Percentiles rank a stretch among this genome's conserved stretches.
Evolutionary conservation across 2,888 invertebrate species (phyloP).

Genomic region (Digitonthophagus gazella): DNA sequence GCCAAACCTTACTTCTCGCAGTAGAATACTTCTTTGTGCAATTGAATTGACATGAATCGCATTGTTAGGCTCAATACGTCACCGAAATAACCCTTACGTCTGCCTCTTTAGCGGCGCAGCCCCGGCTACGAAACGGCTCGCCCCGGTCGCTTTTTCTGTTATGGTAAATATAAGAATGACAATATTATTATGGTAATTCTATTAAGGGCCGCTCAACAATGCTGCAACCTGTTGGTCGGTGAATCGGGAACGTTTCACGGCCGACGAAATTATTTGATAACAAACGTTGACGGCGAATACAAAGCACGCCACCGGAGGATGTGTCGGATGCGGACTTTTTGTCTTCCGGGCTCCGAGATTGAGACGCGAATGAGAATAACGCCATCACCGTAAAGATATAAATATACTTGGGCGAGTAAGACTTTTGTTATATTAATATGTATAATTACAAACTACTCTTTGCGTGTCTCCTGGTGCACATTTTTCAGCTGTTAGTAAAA

Average conservation of each 20-base stretch:
- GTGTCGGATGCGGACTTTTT: conserved; percentile 43
- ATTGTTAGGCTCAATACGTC: conserved; percentile 46
- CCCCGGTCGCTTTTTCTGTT: conserved; percentile 44
- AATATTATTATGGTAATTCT: conserved; percentile 54
- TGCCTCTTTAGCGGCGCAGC: conserved; percentile 37
- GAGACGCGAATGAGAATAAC: conserved; percentile 30
- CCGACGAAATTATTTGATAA: conserved; percentile 52
- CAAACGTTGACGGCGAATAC: conserved; percentile 47
- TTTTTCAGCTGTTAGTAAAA: no score
- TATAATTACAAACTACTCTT: conserved; percentile 41
- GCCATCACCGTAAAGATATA: conserved; percentile 29
- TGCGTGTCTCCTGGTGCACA: conserved; percentile 21
- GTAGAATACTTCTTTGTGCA: conserved; percentile 46
- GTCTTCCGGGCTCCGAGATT: conserved; percentile 40
- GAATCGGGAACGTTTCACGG: conserved; percentile 50
- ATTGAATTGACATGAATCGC: conserved; percentile 48
- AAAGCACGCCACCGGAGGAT: conserved; percentile 41
- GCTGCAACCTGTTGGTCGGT: conserved; percentile 50
- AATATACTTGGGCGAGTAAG: conserved; percentile 35
- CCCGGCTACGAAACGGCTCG: conserved; percentile 29
- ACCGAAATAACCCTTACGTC: conserved; percentile 45
- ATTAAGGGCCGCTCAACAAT: conserved; percentile 52
- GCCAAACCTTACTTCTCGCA: conserved; percentile 41
- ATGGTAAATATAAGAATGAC: conserved; percentile 52
- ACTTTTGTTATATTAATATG: conserved; percentile 43